Conservation (phyloP, 2,888 invertebrate genomes). For the Cheiracanthium punctorium region DNA sequence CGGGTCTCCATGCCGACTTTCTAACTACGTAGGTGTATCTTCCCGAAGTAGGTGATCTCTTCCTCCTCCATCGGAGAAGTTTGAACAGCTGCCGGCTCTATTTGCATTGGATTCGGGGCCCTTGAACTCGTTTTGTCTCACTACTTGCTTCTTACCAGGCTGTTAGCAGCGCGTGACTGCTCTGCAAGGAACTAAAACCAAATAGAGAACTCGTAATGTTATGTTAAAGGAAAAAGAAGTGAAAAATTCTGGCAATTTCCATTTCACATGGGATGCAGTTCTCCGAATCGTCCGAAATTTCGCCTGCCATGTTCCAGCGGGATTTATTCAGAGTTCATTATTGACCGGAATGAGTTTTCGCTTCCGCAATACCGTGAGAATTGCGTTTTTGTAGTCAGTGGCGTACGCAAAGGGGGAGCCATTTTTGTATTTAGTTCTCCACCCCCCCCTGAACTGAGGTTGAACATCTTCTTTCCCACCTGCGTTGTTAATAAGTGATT, state of each 20-base stretch:
- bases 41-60: neutral
- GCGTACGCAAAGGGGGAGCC: too few species aligned
- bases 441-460: too few species aligned
- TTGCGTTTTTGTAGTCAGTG: too few species aligned
- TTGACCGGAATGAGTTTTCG: neutral
- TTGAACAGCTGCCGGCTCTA: conserved; percentile 11
- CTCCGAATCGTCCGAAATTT: neutral
- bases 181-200: neutral
- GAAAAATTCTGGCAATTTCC: neutral
- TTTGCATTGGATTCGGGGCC: conserved; percentile 29
- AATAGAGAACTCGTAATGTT: neutral
- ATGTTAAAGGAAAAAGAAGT: neutral
- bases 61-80: conserved; percentile 19
- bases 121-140: conserved; percentile 48
- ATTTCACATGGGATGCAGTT: neutral
- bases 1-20: too few species aligned
- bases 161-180: conserved; percentile 35
- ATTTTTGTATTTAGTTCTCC: too few species aligned
- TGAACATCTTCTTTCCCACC: too few species aligned
- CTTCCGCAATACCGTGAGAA: too few species aligned
- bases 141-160: conserved; percentile 24
- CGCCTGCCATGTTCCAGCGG: neutral
- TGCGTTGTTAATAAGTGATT: too few species aligned
- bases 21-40: conserved; percentile 20
- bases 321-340: neutral